These are phyloP conservation scores for Oxygymnocypris stewartii DNA, from an alignment of 2,113 vertebrate genomes.

Conservation along the genomic window DNA sequence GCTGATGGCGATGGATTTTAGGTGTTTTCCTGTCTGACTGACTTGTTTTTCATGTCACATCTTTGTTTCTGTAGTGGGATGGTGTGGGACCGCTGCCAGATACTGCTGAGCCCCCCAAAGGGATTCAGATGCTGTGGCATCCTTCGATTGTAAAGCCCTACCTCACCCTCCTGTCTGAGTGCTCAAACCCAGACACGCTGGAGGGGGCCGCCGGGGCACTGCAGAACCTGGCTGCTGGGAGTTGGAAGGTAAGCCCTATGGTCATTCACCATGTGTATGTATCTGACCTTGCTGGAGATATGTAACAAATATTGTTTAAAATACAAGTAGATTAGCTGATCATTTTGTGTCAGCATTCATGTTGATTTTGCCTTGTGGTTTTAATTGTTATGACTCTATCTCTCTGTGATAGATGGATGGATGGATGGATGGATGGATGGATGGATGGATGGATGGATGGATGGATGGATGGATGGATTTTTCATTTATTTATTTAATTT, in stretches of 20 bases:
- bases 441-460: no score
- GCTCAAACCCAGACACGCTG: slow-evolving; percentile 97
- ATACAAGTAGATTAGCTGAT: neutral
- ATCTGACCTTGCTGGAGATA: neutral
- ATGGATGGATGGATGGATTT: no score
- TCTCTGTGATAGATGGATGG: no score
- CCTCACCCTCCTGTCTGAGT: slow-evolving; percentile 99
- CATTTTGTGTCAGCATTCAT: neutral
- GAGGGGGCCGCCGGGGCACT: slow-evolving; percentile 96
- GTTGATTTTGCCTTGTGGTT: no score
- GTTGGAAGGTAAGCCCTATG: slow-evolving; percentile 92
- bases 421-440: no score
- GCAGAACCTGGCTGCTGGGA: slow-evolving; percentile 98
- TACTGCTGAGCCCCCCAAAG: slow-evolving; percentile 92
- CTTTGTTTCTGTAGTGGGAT: slow-evolving; percentile 84
- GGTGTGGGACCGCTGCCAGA: slow-evolving; percentile 96
- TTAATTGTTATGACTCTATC: no score
- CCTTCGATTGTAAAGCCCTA: slow-evolving; percentile 99
- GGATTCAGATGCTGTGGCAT: slow-evolving; percentile 99
- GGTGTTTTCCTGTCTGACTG: neutral
- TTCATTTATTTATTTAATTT: neutral
- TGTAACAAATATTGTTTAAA: neutral
- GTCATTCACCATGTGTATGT: neutral
- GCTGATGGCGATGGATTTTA: neutral
- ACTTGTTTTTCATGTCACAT: neutral